Evolutionary conservation across 2,113 vertebrate species (phyloP), one percentile per base, ranked within the genome.

Genomic region (Oncorhynchus masou): DNA sequence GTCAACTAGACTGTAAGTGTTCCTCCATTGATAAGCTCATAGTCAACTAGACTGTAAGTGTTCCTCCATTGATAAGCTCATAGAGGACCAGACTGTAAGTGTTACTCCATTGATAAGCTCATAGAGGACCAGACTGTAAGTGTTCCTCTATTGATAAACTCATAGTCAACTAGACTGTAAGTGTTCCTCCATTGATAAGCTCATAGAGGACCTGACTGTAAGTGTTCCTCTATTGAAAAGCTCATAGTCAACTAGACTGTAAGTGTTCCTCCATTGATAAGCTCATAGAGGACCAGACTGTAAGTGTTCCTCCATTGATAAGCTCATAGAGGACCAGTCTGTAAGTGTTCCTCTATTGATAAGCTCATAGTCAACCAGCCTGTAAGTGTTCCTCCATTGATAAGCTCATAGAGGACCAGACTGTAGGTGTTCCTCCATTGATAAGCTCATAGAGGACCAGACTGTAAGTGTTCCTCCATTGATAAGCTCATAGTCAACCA

Each of bases 201-300:
- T 99, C 75, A 98, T 99, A 73, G 97, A 99, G 88, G 97, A 99
- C 73, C 93, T 98, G 67, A 96, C 97, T 82, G 97, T 98, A 91
- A 3, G 93, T 45, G 9, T 45, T 45, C 9, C 9, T 11, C 0
- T 2, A 45, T 45, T 45, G 97, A 99, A 80, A 97, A 98, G 73
- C 92, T 98, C 75, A 98, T 99, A 72, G 97, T 98, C 88, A 96
- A 99, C 73, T 93, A 98, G 67, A 97, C 97, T 82, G 97, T 99
- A 91, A 3, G 93, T 39, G 39, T 39, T 39, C 8, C 8, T 39
- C 0, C 39, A 39, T 39, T 39, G 97, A 99, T 80, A 98, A 98
- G 73, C 92, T 98, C 75, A 98, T 99, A 71, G 97, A 99, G 88
- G 97, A 99, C 73, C 93, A 98, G 67, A 96, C 97, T 82, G 97